Base-by-base conservation (phyloP, 1,140 invertebrate species). In the Lordiphosa clarofinis region DNA sequence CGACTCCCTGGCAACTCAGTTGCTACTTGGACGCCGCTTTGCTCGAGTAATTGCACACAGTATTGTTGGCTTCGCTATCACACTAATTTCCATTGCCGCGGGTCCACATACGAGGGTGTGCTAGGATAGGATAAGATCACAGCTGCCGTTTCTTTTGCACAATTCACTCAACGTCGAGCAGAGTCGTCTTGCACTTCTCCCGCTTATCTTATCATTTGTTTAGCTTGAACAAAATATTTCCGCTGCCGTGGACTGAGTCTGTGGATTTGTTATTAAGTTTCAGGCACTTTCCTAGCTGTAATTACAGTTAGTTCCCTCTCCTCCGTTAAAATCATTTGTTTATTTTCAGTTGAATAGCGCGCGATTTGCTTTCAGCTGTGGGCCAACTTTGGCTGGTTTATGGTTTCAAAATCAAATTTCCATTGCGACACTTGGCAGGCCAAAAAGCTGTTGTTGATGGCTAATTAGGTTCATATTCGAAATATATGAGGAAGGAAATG, bases 31-130 rank as follows among this genome's bases (percentile, higher is more conserved):
- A 52, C 53, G 49, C 33, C 15, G 48, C 38, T 56, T 68, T 33
- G 35, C 64, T 50, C 52, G 42, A 24, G 37, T 72, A 43, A 56
- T 47, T 62, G 56, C 58, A 44, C 43, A 63, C 50, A 55, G 47
- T 56, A 57, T 50, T 35, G 15, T 57, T 63, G 36, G 35, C 31
- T 58, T 50, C 28, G 28, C 53, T 54, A 48, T 57, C 56, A 60
- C 75, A 82, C 71, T 67, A 40, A 75, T 82, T 82, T 82, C 75
- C 75, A 79, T 79, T 74, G 70, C 74, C 74, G 57, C 50, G 57
- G 53, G 46, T 67, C 56, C 61, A 66, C 66, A 62, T 35, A 36
- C 53, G 53, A 38, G 40, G 15, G 54, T 39, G 39, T 39, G 38
- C 35, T 12, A 24, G 11, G 4, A 12, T 7, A 21, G 57, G 12